Percentiles rank a stretch among this genome's conserved stretches.
These are phyloP conservation scores for Lophochroa leadbeateri DNA, from an alignment of 2,113 vertebrate genomes.

Conservation along the genomic window DNA sequence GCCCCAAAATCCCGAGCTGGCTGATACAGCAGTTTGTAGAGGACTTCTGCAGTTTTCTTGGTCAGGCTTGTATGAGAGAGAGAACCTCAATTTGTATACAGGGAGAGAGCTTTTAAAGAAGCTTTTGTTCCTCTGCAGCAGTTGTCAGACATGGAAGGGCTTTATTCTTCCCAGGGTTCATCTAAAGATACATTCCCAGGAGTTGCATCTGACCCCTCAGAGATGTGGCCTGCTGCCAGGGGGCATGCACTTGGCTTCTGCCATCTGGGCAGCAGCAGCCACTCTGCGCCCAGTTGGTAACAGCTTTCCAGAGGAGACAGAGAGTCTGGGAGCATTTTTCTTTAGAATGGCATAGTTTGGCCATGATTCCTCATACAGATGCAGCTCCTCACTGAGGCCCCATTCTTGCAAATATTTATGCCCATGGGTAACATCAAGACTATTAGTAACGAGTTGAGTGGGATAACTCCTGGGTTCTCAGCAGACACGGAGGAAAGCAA, in stretches of 20 bases:
- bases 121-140: neutral
- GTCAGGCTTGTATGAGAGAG: neutral
- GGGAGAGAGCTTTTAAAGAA: neutral
- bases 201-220: neutral
- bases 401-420: neutral
- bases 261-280: neutral
- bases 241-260: neutral
- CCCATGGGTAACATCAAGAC: conserved; percentile 2
- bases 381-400: neutral
- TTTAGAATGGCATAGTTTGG: neutral
- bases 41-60: neutral
- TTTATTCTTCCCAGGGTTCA: neutral
- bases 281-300: neutral
- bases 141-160: neutral
- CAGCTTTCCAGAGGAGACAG: neutral
- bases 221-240: neutral
- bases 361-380: neutral
- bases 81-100: neutral
- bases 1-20: rapidly evolving
- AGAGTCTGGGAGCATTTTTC: conserved; percentile 5
- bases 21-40: neutral
- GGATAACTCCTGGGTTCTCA: neutral
- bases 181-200: neutral
- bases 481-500: neutral
- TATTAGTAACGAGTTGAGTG: neutral